Base-by-base conservation (phyloP, 2,113 vertebrate species). In the Scomber colias region DNA sequence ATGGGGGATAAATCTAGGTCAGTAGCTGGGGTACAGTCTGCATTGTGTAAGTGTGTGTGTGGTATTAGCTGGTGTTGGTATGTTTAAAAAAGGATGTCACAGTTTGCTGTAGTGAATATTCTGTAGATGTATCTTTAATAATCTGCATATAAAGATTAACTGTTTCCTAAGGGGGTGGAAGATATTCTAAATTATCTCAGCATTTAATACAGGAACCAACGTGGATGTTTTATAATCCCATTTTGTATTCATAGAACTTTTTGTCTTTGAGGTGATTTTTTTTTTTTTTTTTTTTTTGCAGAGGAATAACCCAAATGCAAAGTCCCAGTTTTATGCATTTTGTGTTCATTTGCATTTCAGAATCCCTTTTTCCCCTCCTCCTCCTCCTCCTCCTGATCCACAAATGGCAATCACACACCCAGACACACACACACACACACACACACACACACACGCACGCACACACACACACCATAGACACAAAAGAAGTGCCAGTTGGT, bases 1-100 rank as follows among this genome's bases (percentile, higher is more conserved):
- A 68, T 49, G 64, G 62, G 57, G 77, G 71, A 64, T 48, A n/a
- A 87, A 94, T 91, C 45, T 94, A 91, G 93, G 94, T 92, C 92
- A 95, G 77, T 63, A 63, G 82, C 81, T 70, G 88, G 86, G 87
- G 73, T 81, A 68, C 51, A 80, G 74, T 85, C 63, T 86, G 82
- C 67, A 83, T 12, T 15, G 16, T 75, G 48, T 44, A 30, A 27
- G 24, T 27, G 24, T 27, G 24, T 27, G 24, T 27, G 24, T 27
- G 44, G 60, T 61, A 76, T 74, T 81, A 79, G 54, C 15, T 61
- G 30, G 17, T 56, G 64, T 19, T 50, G 17, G 46, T 35, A 44
- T 71, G 55, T 63, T 68, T 5, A 19, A 48, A 35, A 27, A 27
- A 27, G 24, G 24, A 74, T 67, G 59, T 70, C 11, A 27, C 24